Evolutionary conservation across 2,888 invertebrate species (phyloP), one percentile per base, ranked within the genome.

Genomic region (Rutpela maculata): DNA sequence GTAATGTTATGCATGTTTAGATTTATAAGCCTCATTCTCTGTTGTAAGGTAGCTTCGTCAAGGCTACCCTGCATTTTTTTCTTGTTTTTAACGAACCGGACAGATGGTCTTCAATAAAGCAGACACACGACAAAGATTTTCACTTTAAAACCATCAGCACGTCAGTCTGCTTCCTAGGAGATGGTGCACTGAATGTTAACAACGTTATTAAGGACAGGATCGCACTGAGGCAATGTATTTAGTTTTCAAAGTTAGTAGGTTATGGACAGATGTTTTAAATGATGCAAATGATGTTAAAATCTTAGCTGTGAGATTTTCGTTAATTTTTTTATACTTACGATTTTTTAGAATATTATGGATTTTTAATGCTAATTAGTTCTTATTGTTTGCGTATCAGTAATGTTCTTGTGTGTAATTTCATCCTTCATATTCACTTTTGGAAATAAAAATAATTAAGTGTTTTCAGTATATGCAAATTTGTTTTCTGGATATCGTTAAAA

Each of bases 101-200:
- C 78, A 78, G 78, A 78, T 78, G 78, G 78, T 75, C 76, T 66
- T 73, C 65, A 70, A 65, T 43, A 67, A 74, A 70, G 60, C 75
- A 75, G 78, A 75, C 75, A 67, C 77, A 78, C 75, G 78, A 75
- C 72, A 71, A 70, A 75, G 72, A 75, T 78, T 75, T 78, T 74
- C 70, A 66, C 70, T 75, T 50, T 75, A 66, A 70, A 75, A 71
- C 71, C 65, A 74, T 71, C 67, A 50, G 67, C 75, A 78, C 78
- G 78, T 78, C 67, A 71, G 56, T 57, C 68, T 38, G 69, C 67
- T 67, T 76, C 71, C 70, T 70, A 69, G 70, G 57, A 70, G 65
- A 70, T 57, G 75, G 70, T 75, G 75, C 59, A 70, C 57, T 75
- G 75, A 70, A 75, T 75, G 69, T 75, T 74, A 74, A 74, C 59